These are phyloP conservation scores for Hippocampus guttulatus DNA, from an alignment of 2,113 vertebrate genomes.

Conservation along the genomic window DNA sequence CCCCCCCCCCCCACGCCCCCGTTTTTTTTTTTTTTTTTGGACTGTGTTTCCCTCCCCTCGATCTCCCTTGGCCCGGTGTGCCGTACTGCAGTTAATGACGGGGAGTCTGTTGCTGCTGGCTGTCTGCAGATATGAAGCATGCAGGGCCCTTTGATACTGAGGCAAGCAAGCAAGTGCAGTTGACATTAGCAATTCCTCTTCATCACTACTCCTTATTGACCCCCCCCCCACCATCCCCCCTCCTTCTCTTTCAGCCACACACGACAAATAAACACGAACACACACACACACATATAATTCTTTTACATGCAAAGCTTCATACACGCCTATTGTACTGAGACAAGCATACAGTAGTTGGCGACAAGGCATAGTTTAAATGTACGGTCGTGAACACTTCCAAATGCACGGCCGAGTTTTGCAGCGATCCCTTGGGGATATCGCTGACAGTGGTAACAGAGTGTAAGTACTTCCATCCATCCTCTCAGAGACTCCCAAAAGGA, in stretches of 20 bases:
- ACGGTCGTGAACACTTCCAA: neutral
- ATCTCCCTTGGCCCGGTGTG: constrained; percentile 6
- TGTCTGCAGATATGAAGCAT: constrained; percentile 47
- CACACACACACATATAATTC: neutral
- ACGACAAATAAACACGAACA: constrained; percentile 12
- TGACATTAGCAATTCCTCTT: constrained; percentile 54
- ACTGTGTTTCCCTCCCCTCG: neutral
- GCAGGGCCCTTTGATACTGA: constrained; percentile 38
- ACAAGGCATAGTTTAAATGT: neutral
- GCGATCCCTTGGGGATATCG: constrained; percentile 31
- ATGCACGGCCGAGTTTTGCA: constrained; percentile 27
- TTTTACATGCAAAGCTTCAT: neutral
- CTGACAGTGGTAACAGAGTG: constrained; percentile 37
- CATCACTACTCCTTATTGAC: constrained; percentile 38
- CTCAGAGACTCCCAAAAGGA: constrained; percentile 32
- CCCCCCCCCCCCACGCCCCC: neutral
- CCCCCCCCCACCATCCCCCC: neutral
- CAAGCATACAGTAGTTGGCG: neutral
- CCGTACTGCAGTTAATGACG: constrained; percentile 38
- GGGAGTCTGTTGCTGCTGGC: constrained; percentile 35
- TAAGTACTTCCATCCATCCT: constrained; percentile 41
- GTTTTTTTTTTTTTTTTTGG: constrained; percentile 9
- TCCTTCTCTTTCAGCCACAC: constrained; percentile 11
- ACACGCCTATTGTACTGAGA: neutral
- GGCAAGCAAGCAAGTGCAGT: constrained; percentile 29